phyloP scores from a whole-genome alignment of 2,888 invertebrate species.

The Amphipyra tragopoginis region DNA sequence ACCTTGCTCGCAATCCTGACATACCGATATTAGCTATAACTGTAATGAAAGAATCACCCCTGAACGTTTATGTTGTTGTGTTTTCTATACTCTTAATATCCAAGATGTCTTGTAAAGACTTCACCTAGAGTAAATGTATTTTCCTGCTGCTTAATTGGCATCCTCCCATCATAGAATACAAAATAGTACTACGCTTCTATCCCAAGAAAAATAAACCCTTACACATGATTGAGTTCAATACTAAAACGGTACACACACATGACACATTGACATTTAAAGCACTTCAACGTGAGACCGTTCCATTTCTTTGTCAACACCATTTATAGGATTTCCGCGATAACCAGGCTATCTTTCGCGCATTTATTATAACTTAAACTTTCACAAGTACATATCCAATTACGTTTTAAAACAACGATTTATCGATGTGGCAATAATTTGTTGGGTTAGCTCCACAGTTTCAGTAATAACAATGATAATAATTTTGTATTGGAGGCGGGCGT shows the following conservation, averaged over 20 bases:
- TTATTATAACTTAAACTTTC: conserved; percentile 21
- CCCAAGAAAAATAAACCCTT: not conserved
- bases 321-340: conserved; percentile 5
- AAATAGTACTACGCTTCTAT: not conserved
- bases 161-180: too few species aligned
- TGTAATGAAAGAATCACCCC: too few species aligned
- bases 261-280: conserved; percentile 1
- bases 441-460: conserved; percentile 24
- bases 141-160: too few species aligned
- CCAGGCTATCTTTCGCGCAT: not conserved
- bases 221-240: not conserved
- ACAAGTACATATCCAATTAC: conserved; percentile 11
- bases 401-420: conserved; percentile 23
- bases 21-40: too few species aligned
- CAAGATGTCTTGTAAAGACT: too few species aligned
- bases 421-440: conserved; percentile 39
- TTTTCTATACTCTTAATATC: too few species aligned
- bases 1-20: too few species aligned
- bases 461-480: conserved; percentile 46
- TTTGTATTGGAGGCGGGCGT: conserved; percentile 35
- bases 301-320: conserved; percentile 6
- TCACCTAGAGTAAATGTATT: too few species aligned
- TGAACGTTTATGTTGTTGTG: too few species aligned
- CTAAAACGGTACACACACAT: not conserved
- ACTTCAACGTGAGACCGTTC: not conserved